A percentile compares a stretch with the other conserved stretches of the same genome.
Evolutionary conservation across 2,797 vertebrate genomes (phyloP).

Genomic region (Arctocebus calabarensis): DNA sequence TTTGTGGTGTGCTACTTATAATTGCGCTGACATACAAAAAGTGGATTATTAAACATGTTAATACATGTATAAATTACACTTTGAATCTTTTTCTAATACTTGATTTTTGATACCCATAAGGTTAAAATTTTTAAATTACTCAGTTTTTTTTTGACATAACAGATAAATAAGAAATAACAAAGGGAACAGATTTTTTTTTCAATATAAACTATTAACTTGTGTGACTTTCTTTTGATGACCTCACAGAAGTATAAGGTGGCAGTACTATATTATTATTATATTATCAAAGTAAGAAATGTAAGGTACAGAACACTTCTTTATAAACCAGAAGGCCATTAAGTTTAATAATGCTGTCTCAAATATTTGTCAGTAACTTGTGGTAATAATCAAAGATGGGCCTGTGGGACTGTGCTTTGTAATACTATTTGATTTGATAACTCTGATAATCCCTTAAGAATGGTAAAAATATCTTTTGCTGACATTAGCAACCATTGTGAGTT

Average conservation of each 20-base stretch:
- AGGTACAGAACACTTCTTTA: slow-evolving; percentile 54
- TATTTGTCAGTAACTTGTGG: slow-evolving; percentile 69
- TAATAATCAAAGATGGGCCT: slow-evolving; percentile 69
- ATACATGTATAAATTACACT: background rate
- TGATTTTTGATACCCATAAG: slow-evolving; percentile 35
- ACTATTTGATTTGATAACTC: slow-evolving; percentile 70
- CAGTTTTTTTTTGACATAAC: slow-evolving; percentile 48
- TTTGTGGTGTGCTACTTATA: slow-evolving; percentile 1
- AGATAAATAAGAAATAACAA: slow-evolving; percentile 24
- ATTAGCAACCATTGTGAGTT: slow-evolving; percentile 42
- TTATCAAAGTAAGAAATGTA: slow-evolving; percentile 37
- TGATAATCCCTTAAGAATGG: slow-evolving; percentile 3
- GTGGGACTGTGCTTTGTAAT: slow-evolving; percentile 47
- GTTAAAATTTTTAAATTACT: slow-evolving; percentile 69
- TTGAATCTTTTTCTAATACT: slow-evolving; percentile 46
- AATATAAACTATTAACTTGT: background rate
- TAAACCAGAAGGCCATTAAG: background rate
- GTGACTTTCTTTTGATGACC: background rate
- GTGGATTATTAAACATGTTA: background rate
- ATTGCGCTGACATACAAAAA: slow-evolving; percentile 23
- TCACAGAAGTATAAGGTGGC: background rate
- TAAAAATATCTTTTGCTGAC: slow-evolving; percentile 19
- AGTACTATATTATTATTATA: too few relatives aligned
- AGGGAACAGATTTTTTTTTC: slow-evolving; percentile 18
- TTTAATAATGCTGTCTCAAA: slow-evolving; percentile 56